Conservation (phyloP, 2,888 invertebrate species). For the Homarus gammarus region DNA sequence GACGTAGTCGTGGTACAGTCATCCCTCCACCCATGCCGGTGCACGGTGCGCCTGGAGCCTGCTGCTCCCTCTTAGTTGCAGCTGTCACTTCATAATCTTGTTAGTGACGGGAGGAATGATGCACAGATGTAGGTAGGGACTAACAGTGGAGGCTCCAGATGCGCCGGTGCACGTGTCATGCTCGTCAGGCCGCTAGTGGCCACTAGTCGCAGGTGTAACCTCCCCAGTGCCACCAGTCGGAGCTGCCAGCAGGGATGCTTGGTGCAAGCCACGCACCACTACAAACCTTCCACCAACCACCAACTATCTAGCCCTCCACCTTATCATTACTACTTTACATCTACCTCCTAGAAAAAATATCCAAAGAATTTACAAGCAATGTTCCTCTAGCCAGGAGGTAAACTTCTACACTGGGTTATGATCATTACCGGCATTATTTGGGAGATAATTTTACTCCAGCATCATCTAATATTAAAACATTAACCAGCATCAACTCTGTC, state of each 20-base stretch:
- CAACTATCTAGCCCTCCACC: conserved; percentile 3
- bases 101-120: neutral
- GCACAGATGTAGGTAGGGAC: neutral
- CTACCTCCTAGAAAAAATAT: neutral
- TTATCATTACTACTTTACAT: conserved; percentile 7
- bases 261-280: conserved; percentile 20
- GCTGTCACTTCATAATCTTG: neutral
- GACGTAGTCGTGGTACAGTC: conserved; percentile 58
- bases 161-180: conserved; percentile 43
- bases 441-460: neutral
- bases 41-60: conserved; percentile 22
- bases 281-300: conserved; percentile 28
- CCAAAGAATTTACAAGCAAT: neutral
- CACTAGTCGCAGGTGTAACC: conserved; percentile 53
- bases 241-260: conserved; percentile 60
- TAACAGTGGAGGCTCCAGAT: conserved; percentile 3
- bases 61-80: neutral
- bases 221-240: conserved; percentile 50
- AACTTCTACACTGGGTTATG: neutral
- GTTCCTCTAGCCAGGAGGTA: neutral
- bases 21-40: conserved; percentile 59
- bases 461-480: neutral
- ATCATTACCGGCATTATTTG: neutral
- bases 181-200: conserved; percentile 41
- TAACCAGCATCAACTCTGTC: conserved; percentile 2